Conservation (phyloP, 1,140 invertebrate species). For the Whitmania pigra region DNA sequence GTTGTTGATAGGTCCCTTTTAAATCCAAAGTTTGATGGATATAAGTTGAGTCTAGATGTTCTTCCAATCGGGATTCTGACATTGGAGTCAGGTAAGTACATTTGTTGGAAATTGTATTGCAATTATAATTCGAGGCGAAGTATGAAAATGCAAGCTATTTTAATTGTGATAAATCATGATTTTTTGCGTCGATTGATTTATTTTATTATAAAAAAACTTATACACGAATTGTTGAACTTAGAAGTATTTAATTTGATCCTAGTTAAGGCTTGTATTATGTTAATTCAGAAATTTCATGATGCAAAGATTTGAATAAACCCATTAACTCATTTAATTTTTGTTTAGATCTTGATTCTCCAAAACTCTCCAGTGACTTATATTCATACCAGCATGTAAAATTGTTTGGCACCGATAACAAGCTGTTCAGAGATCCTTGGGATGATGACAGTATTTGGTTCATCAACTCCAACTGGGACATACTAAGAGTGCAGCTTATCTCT, state of each 20-base stretch:
- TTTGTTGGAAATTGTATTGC: no score
- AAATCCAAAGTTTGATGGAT: background rate
- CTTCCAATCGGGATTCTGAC: background rate
- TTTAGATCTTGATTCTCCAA: no score
- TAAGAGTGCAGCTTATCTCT: background rate
- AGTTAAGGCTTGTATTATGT: no score
- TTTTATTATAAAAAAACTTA: no score
- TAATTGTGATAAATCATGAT: no score
- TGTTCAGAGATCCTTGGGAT: conserved; percentile 13
- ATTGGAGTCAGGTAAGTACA: background rate
- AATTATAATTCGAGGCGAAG: no score
- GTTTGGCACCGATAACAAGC: conserved; percentile 10
- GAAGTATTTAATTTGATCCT: no score
- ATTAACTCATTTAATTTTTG: no score
- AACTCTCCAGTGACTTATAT: conserved; percentile 12
- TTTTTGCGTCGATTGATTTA: no score
- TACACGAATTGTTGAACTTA: no score
- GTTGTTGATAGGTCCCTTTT: background rate
- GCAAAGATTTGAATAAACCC: background rate
- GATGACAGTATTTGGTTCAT: conserved; percentile 11
- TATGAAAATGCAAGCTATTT: no score
- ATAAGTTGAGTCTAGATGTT: background rate
- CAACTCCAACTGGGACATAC: background rate
- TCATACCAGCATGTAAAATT: conserved; percentile 11
- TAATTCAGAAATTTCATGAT: no score